These are phyloP conservation scores for Leucoma salicis DNA, from an alignment of 2,888 invertebrate genomes.

Conservation along the genomic window DNA sequence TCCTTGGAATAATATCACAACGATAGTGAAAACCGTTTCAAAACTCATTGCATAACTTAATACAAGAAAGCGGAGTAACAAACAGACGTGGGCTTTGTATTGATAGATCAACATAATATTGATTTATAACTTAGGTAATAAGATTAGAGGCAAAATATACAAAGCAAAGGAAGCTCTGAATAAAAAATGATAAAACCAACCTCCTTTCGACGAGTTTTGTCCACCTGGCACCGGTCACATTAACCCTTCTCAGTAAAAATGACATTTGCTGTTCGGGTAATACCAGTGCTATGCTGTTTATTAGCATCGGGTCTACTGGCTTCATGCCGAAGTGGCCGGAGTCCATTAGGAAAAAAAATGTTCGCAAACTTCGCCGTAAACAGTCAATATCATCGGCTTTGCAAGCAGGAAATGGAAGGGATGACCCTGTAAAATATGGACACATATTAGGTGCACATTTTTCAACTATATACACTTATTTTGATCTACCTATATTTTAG, in stretches of 20 bases:
- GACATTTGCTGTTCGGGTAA: conserved; percentile 62
- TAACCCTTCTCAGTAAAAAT: conserved; percentile 61
- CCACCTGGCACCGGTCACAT: conserved; percentile 71
- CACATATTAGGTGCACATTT: no score
- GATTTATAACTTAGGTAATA: background rate
- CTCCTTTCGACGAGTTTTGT: conserved; percentile 60
- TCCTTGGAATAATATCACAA: no score
- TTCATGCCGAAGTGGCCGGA: conserved; percentile 62
- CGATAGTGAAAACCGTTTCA: no score
- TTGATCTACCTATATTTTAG: no score
- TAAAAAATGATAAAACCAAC: conserved; percentile 39
- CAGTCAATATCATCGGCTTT: conserved; percentile 62
- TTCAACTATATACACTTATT: no score
- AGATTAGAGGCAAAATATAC: conserved; percentile 12
- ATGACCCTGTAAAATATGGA: conserved; percentile 38
- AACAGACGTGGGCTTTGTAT: no score
- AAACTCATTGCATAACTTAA: no score
- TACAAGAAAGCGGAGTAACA: no score
- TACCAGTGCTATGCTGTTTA: conserved; percentile 62
- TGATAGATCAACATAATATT: no score
- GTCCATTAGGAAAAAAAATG: conserved; percentile 73
- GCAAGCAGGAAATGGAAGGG: conserved; percentile 67
- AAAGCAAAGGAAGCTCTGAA: conserved; percentile 7
- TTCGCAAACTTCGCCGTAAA: conserved; percentile 62
- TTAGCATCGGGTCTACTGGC: conserved; percentile 55